Conservation (phyloP, 1,140 invertebrate genomes). For the Physella acuta region DNA sequence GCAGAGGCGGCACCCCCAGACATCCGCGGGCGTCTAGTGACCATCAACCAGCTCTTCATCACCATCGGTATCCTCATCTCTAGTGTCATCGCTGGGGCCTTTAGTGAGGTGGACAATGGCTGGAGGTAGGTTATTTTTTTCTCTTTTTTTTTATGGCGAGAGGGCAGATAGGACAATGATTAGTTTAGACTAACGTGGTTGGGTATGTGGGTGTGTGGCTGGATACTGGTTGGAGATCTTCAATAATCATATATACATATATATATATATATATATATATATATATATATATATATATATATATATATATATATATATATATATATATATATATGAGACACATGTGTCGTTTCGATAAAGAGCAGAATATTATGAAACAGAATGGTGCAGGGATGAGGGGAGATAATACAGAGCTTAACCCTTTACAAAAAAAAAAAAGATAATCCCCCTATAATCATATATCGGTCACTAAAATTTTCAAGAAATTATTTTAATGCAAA, state of each 20-base stretch:
- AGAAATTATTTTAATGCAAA: too few relatives aligned
- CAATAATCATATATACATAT: neutral
- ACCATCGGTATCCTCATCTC: constrained; percentile 66
- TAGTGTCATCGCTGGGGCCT: constrained; percentile 64
- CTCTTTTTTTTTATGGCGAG: constrained; percentile 38
- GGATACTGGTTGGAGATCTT: too few relatives aligned
- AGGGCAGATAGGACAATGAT: neutral
- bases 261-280: neutral
- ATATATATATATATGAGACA: too few relatives aligned
- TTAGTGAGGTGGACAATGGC: constrained; percentile 51
- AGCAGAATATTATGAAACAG: too few relatives aligned
- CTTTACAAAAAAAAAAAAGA: too few relatives aligned
- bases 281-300: constrained; percentile 1
- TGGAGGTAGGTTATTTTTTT: constrained; percentile 44
- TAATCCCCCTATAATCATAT: too few relatives aligned
- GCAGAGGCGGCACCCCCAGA: constrained; percentile 64
- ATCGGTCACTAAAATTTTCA: too few relatives aligned
- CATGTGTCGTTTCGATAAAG: too few relatives aligned
- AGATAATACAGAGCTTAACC: too few relatives aligned
- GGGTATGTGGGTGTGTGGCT: too few relatives aligned
- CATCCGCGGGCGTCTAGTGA: constrained; percentile 64
- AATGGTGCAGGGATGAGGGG: too few relatives aligned
- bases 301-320: neutral
- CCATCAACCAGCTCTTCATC: constrained; percentile 66
- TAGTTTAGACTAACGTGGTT: too few relatives aligned